Conservation (phyloP, 2,113 vertebrate species). For the Leptocoma aspasia region DNA sequence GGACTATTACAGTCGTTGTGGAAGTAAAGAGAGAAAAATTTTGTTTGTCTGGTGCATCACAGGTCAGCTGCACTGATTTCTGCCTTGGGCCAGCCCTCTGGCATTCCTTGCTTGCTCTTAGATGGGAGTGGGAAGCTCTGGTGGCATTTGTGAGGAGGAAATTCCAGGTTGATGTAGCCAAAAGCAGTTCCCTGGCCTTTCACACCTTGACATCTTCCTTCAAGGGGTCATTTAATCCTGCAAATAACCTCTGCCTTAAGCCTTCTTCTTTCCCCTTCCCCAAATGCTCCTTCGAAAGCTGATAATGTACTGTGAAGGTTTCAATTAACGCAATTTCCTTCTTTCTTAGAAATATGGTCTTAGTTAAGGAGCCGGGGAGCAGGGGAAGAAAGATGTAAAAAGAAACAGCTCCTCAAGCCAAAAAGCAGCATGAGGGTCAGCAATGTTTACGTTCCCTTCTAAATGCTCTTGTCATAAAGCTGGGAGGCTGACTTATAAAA, state of each 20-base stretch:
- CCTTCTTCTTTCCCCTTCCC: neutral
- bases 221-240: conserved; percentile 33
- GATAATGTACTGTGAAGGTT: conserved; percentile 51
- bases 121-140: neutral
- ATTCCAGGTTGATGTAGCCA: neutral
- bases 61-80: neutral
- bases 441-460: neutral
- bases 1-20: neutral
- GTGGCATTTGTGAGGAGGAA: neutral
- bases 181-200: neutral
- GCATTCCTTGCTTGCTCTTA: neutral
- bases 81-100: neutral
- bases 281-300: neutral
- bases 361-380: neutral
- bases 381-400: neutral
- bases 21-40: neutral
- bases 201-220: conserved; percentile 10
- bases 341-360: conserved; percentile 50
- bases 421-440: neutral
- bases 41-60: neutral
- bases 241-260: neutral
- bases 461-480: conserved; percentile 1
- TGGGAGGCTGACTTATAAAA: neutral
- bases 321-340: conserved; percentile 54
- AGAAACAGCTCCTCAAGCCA: neutral